A percentile compares a stretch with the other conserved stretches of the same genome.
phyloP scores from a whole-genome alignment of 2,113 vertebrate genomes.

The Ranitomeya variabilis region DNA sequence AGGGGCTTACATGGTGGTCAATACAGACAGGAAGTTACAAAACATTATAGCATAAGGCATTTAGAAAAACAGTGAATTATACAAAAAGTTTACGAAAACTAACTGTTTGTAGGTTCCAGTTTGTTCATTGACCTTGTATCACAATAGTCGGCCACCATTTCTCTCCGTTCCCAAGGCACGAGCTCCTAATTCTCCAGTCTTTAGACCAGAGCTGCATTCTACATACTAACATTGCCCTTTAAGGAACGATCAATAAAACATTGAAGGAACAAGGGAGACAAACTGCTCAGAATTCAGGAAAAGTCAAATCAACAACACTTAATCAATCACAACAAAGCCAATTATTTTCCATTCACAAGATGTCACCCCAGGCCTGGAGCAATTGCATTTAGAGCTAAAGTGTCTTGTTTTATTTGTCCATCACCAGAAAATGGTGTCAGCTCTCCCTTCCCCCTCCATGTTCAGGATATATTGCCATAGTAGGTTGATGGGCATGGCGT shows the following conservation, averaged over 20 bases:
- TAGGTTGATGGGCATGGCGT: too few relatives aligned
- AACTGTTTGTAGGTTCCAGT: too few relatives aligned
- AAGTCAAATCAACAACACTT: conserved; percentile 22
- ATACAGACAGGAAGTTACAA: too few relatives aligned
- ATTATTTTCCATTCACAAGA: conserved; percentile 18
- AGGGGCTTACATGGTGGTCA: too few relatives aligned
- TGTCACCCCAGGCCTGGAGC: not conserved
- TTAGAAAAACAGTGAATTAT: too few relatives aligned
- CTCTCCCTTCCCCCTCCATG: not conserved
- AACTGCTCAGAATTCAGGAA: conserved; percentile 1
- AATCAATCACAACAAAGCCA: conserved; percentile 41
- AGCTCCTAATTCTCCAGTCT: not conserved
- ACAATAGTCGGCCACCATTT: too few relatives aligned
- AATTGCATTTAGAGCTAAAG: not conserved
- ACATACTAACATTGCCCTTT: not conserved
- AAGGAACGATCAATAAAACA: conserved; percentile 16
- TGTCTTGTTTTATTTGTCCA: conserved; percentile 19
- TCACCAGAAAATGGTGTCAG: not conserved
- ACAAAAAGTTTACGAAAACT: too few relatives aligned
- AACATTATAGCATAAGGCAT: too few relatives aligned
- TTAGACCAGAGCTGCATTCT: not conserved
- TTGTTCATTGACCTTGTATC: too few relatives aligned
- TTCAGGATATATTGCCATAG: not conserved
- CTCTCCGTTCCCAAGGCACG: too few relatives aligned
- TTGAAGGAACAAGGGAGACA: not conserved